Evolutionary conservation across 1,140 invertebrate genomes (phyloP), one percentile per base, ranked within the genome.

Genomic region (Pararge aegeria): DNA sequence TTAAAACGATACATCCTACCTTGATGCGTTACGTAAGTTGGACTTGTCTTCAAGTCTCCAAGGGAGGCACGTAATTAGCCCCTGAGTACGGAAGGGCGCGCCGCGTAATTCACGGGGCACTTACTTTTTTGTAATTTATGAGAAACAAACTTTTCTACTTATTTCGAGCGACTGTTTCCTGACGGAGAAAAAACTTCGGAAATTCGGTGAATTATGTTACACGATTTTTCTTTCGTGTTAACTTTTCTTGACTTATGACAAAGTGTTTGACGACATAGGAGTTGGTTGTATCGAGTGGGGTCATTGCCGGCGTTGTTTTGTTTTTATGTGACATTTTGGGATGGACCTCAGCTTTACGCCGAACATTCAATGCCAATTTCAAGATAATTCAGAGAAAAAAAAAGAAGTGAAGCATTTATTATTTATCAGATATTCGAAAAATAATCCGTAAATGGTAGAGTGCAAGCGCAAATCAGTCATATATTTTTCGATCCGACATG

Each of bases 51-150:
- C 40, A 34, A 2, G 20, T 46, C 38, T 52, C 24, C 13, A 40
- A 58, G 48, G 20, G 21, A 49, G 37, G 55, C 20, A n/a, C 6
- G 49, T 52, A 59, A 59, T 59, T 44, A 59, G 30, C 38, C 56
- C 49, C 40, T n/a, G 13, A 30, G 49, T 30, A n/a, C n/a, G n/a
- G 56, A 30, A 48, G 56, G 56, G 19, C 18, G 44, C 44, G 44
- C 2, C 24, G 10, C 44, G 49, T 37, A 59, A 58, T 16, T 58
- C 48, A 51, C 48, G n/a, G 29, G 34, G 16, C 56, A 30, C 38
- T 52, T 59, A 50, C 49, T 51, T 61, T 56, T 61, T 50, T 49
- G 44, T 61, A 55, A 61, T 61, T 61, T 61, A 61, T 61, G 42
- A 42, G 44, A 50, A 61, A 50, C 59, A 61, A 61, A 61, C 20